A percentile compares a stretch with the other conserved stretches of the same genome.
Conservation (phyloP, 2,797 vertebrate genomes). For the Lacerta agilis region DNA sequence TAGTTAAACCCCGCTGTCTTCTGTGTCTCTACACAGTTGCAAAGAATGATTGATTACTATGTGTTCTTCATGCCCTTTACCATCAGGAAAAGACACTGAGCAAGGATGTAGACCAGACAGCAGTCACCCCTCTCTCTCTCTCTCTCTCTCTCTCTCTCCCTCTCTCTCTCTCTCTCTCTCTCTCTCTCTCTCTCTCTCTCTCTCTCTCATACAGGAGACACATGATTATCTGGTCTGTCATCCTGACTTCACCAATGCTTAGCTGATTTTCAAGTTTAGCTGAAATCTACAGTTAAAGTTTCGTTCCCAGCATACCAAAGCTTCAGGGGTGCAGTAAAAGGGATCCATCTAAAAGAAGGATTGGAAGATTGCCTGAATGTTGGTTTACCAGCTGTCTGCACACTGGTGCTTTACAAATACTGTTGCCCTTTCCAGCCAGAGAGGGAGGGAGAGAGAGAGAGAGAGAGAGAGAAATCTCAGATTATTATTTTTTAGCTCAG, state of each 20-base stretch:
- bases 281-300: background rate
- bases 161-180: background rate
- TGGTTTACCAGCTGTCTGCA: background rate
- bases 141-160: no score
- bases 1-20: slow-evolving; percentile 28
- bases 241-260: slow-evolving; percentile 32
- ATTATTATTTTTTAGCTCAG: no score
- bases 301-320: slow-evolving; percentile 25
- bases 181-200: background rate
- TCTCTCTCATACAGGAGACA: slow-evolving; percentile 19
- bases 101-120: slow-evolving; percentile 27
- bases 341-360: background rate
- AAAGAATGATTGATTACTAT: slow-evolving; percentile 45
- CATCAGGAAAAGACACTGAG: slow-evolving; percentile 48
- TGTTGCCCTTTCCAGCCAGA: background rate
- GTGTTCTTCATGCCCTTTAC: slow-evolving; percentile 38
- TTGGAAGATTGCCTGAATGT: background rate
- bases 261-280: slow-evolving; percentile 8
- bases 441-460: background rate
- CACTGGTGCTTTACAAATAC: background rate
- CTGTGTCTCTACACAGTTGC: slow-evolving; percentile 9
- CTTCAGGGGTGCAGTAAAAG: background rate
- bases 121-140: slow-evolving; percentile 15
- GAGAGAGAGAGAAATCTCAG: no score
- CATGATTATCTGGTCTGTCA: slow-evolving; percentile 35